Evolutionary conservation across 2,888 invertebrate species (phyloP).

Genomic region (Hydraecia micacea): DNA sequence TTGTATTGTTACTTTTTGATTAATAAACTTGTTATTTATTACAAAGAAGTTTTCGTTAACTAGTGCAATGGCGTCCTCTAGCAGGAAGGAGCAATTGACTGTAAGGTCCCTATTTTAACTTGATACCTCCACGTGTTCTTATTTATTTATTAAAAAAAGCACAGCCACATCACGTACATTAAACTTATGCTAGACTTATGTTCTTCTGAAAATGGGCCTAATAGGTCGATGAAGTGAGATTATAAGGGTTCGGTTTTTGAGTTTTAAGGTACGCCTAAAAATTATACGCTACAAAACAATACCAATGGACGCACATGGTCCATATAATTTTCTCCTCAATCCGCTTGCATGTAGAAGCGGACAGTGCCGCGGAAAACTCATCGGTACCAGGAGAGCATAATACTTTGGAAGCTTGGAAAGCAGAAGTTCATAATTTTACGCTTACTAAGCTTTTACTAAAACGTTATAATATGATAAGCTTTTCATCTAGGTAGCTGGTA

Average conservation of each 20-base stretch:
- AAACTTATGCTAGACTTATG: too few relatives aligned
- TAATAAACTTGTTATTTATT: neutral
- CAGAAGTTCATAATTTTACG: neutral
- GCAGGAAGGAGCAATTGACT: too few relatives aligned
- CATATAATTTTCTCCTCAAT: neutral
- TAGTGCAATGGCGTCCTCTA: too few relatives aligned
- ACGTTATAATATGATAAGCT: too few relatives aligned
- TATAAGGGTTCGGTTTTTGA: neutral
- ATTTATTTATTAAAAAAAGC: too few relatives aligned
- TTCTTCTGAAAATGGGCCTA: neutral
- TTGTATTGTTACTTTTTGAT: neutral
- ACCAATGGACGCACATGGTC: neutral
- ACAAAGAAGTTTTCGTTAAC: too few relatives aligned
- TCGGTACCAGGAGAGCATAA: slow-evolving; percentile 1
- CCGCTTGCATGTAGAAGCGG: neutral
- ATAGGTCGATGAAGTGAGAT: neutral
- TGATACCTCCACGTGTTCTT: neutral
- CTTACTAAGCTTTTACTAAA: too few relatives aligned
- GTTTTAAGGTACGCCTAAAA: neutral
- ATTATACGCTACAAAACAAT: slow-evolving; percentile 84
- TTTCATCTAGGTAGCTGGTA: neutral
- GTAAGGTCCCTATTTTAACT: too few relatives aligned
- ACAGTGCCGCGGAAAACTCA: neutral
- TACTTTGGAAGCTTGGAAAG: neutral
- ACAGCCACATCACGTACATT: too few relatives aligned